Percentiles rank a stretch among this genome's conserved stretches.
phyloP scores from a whole-genome alignment of 2,888 invertebrate species.

The Elmis aenea region DNA sequence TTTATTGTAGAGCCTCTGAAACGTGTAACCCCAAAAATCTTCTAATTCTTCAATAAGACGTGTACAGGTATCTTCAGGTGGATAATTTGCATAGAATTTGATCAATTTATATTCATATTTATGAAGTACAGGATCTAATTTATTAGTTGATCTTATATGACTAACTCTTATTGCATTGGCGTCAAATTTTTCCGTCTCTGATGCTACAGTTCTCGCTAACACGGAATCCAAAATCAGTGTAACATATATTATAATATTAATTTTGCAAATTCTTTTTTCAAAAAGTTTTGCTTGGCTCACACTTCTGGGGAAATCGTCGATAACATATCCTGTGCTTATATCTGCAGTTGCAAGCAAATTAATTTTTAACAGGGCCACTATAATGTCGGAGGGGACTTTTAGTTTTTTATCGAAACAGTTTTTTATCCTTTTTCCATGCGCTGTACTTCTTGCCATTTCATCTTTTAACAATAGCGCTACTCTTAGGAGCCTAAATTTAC shows the following conservation, averaged over 20 bases:
- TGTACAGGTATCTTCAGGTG: conserved; percentile 23
- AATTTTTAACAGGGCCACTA: conserved; percentile 24
- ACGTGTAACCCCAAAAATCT: conserved; percentile 28
- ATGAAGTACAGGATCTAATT: conserved; percentile 7
- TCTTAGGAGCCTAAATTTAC: conserved; percentile 23
- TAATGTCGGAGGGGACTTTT: conserved; percentile 21
- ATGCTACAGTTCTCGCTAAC: conserved; percentile 13
- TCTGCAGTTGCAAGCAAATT: conserved; percentile 14
- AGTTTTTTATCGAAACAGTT: conserved; percentile 13
- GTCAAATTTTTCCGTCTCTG: conserved; percentile 5
- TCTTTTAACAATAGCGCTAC: conserved; percentile 21
- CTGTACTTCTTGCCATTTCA: conserved; percentile 19
- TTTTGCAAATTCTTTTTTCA: conserved; percentile 29
- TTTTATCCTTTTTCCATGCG: conserved; percentile 19
- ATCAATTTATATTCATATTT: conserved; percentile 15
- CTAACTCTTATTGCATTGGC: conserved; percentile 11
- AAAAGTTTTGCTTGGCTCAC: conserved; percentile 27
- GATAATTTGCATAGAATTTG: conserved; percentile 21
- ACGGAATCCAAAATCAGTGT: conserved; percentile 20
- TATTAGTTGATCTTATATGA: conserved; percentile 8
- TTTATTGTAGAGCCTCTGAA: conserved; percentile 25
- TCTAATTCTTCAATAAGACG: conserved; percentile 24
- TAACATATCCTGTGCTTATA: conserved; percentile 24
- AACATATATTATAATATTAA: conserved; percentile 23
- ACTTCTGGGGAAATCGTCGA: conserved; percentile 30